A percentile compares a stretch with the other conserved stretches of the same genome.
Conservation (phyloP, 2,113 vertebrate genomes). For the Lipophrys pholis region DNA sequence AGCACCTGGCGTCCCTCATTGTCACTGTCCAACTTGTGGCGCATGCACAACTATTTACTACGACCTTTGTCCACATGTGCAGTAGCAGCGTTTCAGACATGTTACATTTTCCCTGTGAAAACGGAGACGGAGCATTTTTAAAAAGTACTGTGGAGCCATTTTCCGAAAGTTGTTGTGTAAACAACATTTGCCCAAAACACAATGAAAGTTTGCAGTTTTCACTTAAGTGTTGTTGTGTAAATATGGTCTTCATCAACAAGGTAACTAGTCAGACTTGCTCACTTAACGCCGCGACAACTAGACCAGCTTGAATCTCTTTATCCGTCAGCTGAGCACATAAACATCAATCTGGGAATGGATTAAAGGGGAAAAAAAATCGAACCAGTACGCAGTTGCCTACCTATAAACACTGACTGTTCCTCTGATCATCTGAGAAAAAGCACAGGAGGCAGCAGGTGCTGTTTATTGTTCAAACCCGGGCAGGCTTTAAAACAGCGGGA, state of each 20-base stretch:
- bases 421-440: background rate
- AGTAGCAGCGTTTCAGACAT: too few relatives aligned
- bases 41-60: too few relatives aligned
- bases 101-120: too few relatives aligned
- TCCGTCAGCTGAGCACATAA: background rate
- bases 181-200: too few relatives aligned
- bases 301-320: background rate
- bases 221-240: too few relatives aligned
- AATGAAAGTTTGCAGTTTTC: too few relatives aligned
- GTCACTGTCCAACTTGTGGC: too few relatives aligned
- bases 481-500: background rate
- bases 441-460: background rate
- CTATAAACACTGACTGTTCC: background rate
- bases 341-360: background rate
- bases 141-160: too few relatives aligned
- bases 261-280: background rate
- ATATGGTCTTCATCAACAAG: background rate
- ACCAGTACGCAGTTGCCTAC: background rate
- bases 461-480: slow-evolving; percentile 1
- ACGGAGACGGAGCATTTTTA: too few relatives aligned
- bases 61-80: too few relatives aligned
- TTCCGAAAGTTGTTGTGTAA: too few relatives aligned
- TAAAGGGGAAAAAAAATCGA: background rate
- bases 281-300: background rate
- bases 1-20: too few relatives aligned